phyloP scores from a whole-genome alignment of 2,888 invertebrate genomes.

The Syritta pipiens region DNA sequence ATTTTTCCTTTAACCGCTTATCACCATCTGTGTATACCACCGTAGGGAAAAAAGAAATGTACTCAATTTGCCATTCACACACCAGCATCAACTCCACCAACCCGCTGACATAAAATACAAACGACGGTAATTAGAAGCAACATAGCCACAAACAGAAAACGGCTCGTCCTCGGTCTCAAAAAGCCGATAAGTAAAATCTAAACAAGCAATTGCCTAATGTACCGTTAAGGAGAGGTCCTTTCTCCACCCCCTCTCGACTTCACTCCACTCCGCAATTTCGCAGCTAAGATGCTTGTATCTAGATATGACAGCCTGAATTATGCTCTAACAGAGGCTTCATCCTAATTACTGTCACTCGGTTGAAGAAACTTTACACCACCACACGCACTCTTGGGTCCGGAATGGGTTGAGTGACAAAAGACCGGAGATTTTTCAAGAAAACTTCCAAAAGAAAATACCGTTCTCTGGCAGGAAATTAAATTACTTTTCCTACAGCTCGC shows the following conservation, averaged over 20 bases:
- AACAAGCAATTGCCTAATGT: constrained; percentile 39
- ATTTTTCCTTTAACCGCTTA: background rate
- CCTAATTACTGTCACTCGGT: constrained; percentile 51
- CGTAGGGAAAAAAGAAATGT: background rate
- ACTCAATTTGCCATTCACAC: background rate
- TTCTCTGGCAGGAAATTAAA: constrained; percentile 42
- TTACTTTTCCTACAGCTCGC: constrained; percentile 38
- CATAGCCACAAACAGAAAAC: constrained; percentile 5
- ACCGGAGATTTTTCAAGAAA: constrained; percentile 43
- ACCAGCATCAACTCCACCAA: background rate
- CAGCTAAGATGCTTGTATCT: constrained; percentile 11
- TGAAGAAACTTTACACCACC: constrained; percentile 37
- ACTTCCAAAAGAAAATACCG: constrained; percentile 17
- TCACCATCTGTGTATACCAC: background rate
- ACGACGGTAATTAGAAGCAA: constrained; percentile 41
- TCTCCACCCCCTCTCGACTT: background rate
- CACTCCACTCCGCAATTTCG: background rate
- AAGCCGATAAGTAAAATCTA: constrained; percentile 34
- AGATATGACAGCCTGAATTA: constrained; percentile 46
- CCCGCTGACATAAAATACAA: constrained; percentile 17
- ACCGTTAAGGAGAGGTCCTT: constrained; percentile 26
- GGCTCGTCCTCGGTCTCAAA: background rate
- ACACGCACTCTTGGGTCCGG: background rate
- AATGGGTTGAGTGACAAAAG: constrained; percentile 15
- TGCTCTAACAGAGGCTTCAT: constrained; percentile 32